Conservation (phyloP, 2,113 vertebrate species). For the Myotis yumanensis region DNA sequence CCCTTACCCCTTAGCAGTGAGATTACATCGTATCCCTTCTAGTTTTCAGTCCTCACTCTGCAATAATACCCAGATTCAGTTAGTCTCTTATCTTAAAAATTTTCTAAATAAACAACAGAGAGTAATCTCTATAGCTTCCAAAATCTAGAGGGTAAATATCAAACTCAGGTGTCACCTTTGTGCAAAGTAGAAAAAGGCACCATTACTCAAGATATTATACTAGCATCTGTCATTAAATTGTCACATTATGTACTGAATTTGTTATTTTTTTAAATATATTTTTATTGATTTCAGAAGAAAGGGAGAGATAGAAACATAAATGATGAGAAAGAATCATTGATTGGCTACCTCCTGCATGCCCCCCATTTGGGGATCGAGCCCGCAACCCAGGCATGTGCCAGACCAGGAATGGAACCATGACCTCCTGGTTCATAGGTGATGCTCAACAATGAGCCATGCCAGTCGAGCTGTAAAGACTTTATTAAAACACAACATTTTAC, state of each 20-base stretch:
- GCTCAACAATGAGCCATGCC: too few species aligned
- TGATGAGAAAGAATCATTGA: too few species aligned
- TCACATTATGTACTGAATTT: not conserved
- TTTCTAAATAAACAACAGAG: not conserved
- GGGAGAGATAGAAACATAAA: too few species aligned
- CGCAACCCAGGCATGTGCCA: too few species aligned
- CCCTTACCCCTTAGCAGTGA: not conserved
- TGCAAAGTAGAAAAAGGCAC: not conserved
- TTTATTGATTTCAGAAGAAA: too few species aligned
- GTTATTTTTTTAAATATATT: not conserved
- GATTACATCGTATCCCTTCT: not conserved
- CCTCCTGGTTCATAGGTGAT: too few species aligned
- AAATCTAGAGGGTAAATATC: not conserved
- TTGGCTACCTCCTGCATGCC: too few species aligned
- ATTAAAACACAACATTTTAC: not conserved
- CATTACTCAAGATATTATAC: not conserved
- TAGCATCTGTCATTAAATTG: not conserved
- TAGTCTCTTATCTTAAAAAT: not conserved
- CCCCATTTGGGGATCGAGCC: too few species aligned
- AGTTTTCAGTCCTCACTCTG: not conserved
- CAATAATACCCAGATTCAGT: not conserved
- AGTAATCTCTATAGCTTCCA: not conserved
- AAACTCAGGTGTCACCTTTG: not conserved
- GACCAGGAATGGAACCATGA: too few species aligned
- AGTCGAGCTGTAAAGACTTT: not conserved